Evolutionary conservation across 2,113 vertebrate genomes (phyloP).

Genomic region (Grantiella picta): DNA sequence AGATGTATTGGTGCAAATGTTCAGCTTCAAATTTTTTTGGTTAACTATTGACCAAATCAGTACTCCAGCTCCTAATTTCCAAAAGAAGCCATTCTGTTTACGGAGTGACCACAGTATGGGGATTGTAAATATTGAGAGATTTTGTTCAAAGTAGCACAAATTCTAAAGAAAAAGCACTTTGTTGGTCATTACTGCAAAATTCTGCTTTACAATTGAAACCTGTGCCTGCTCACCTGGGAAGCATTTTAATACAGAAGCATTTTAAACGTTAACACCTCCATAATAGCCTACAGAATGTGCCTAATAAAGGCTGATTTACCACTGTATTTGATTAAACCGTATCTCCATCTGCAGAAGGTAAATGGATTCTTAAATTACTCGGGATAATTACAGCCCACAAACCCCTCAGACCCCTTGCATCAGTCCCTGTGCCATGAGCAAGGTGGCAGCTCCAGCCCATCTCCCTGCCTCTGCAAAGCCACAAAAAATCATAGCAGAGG

Average conservation of each 20-base stretch:
- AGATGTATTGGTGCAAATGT: neutral
- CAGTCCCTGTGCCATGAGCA: neutral
- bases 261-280: constrained; percentile 36
- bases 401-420: neutral
- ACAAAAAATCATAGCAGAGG: neutral
- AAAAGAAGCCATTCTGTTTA: neutral
- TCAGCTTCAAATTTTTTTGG: neutral
- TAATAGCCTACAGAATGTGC: constrained; percentile 39
- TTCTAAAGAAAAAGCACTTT: neutral
- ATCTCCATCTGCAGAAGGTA: constrained; percentile 29
- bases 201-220: neutral
- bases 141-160: neutral
- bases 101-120: neutral
- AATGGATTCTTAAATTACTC: constrained; percentile 51
- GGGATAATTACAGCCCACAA: constrained; percentile 32
- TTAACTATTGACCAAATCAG: neutral
- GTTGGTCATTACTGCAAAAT: neutral
- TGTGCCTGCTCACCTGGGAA: neutral
- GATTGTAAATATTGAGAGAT: neutral
- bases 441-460: neutral
- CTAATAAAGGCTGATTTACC: constrained; percentile 65
- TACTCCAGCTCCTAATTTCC: neutral
- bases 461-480: neutral
- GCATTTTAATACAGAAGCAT: constrained; percentile 10
- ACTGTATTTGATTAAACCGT: constrained; percentile 32